Base-by-base conservation (phyloP, 2,797 vertebrate genomes). In the Liparis tanakae region DNA sequence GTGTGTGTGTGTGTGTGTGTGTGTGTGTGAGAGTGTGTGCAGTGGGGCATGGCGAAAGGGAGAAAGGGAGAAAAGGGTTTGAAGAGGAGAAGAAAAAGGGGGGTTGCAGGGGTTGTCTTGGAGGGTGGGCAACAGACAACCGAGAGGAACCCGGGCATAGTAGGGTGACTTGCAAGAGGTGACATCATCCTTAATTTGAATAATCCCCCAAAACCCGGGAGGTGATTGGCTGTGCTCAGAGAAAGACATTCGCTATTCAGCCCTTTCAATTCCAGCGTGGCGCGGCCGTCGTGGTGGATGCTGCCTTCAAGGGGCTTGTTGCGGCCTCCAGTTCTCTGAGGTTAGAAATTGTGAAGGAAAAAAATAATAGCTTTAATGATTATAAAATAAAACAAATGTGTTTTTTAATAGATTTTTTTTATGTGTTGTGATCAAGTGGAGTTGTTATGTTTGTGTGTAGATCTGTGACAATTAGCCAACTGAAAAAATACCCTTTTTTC, bases 101-200 rank as follows among this genome's bases (percentile, higher is more conserved):
- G 76, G 80, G 82, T 75, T 70, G 68, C 61, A 63, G 83, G 79
- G 89, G 86, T 88, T 30, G 86, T 81, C 87, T 56, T 44, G 6
- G 68, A 64, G 82, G 78, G 87, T 80, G 91, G 87, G 76, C 54
- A 77, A 77, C 78, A 86, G 89, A 91, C 86, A 91, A 87, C 70
- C 77, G 41, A 71, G 81, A 85, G 78, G 79, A 88, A 83, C 86
- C 73, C 62, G 51, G 87, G 82, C 67, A 74, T 88, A 41, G 89
- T 75, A 86, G 87, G 84, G 87, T 91, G 89, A 91, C 88, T 91
- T 90, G 86, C 78, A 82, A 90, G 83, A 87, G 90, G 88, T 95
- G 93, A 95, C 94, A 94, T 95, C 94, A 95, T 94, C 78, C 78
- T 77, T 76, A 3, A 88, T 94, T 94, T 94, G 91, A 93, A 94